Evolutionary conservation across 2,888 invertebrate species (phyloP), one percentile per base, ranked within the genome.

Genomic region (Drosophila pseudotakahashii): DNA sequence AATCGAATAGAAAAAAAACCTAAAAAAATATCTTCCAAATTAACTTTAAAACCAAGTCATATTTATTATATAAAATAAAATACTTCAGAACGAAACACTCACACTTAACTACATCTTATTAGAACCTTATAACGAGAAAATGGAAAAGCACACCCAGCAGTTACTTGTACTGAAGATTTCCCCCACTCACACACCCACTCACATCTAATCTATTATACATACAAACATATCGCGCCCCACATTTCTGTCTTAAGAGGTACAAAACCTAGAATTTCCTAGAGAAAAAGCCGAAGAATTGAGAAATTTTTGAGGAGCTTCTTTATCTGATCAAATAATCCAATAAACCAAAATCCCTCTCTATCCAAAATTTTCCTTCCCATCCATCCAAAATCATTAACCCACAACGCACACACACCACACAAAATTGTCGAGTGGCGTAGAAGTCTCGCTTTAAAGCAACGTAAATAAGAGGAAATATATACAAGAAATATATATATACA

Each of bases 391-490:
- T 52, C 59, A 70, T 59, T 41, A 6, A 45, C 48, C 62, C 54
- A 58, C 53, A 60, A 52, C 62, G 63, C 78, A 76, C 68, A 72
- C 36, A 68, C 47, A 59, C 53, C 67, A 51, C 60, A 64, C 72
- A 55, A 41, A 68, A 68, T 72, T 72, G 71, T 78, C 79, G 73
- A 84, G 73, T 75, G 76, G 73, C 81, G 76, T 78, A 68, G 48
- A 75, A 73, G 60, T 84, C 72, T 81, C 79, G 85, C 81, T 86
- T 76, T 75, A 78, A 84, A 66, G 80, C 73, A 85, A 77, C 70
- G 75, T 78, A 85, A 73, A 78, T 75, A 78, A 73, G 76, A 72
- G 70, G 57, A 83, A 73, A 77, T 73, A 83, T 73, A 73, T 77
- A 76, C 53, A 70, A 70, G 67, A 73, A 68, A 42, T 51, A 70